A percentile compares a stretch with the other conserved stretches of the same genome.
Evolutionary conservation across 1,140 invertebrate species (phyloP).

Genomic region (Brachionus manjavacas): DNA sequence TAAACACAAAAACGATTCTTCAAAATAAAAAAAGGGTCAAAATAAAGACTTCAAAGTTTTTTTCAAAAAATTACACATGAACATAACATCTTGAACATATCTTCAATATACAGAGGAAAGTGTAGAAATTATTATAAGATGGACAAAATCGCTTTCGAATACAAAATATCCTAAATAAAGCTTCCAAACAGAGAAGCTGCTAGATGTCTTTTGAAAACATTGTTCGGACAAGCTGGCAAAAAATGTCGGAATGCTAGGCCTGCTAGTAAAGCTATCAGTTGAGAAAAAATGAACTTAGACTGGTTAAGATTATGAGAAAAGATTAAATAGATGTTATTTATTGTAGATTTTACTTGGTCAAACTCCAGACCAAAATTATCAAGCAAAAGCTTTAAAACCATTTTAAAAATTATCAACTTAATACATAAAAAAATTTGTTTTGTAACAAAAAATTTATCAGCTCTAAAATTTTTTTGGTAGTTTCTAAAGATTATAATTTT

Average conservation of each 20-base stretch:
- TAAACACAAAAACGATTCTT: constrained; percentile 9
- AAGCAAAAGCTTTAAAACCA: neutral
- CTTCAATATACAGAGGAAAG: neutral
- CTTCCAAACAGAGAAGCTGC: neutral
- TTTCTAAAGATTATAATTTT: neutral
- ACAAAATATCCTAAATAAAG: neutral
- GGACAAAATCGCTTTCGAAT: constrained; percentile 4
- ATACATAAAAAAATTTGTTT: neutral
- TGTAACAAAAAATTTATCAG: neutral
- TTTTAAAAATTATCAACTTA: neutral
- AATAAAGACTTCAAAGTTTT: too few relatives aligned
- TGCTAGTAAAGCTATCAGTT: neutral
- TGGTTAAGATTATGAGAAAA: neutral
- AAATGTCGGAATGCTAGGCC: neutral
- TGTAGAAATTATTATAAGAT: neutral
- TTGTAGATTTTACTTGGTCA: neutral
- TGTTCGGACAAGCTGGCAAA: neutral
- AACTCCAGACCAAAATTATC: neutral
- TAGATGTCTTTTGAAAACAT: neutral
- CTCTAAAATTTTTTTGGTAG: neutral
- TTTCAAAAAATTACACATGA: neutral
- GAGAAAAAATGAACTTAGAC: constrained; percentile 22
- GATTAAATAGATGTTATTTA: neutral
- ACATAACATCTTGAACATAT: neutral
- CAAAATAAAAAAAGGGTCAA: neutral